These are phyloP conservation scores for Orchesella cincta DNA, from an alignment of 1,140 invertebrate species.

Conservation along the genomic window DNA sequence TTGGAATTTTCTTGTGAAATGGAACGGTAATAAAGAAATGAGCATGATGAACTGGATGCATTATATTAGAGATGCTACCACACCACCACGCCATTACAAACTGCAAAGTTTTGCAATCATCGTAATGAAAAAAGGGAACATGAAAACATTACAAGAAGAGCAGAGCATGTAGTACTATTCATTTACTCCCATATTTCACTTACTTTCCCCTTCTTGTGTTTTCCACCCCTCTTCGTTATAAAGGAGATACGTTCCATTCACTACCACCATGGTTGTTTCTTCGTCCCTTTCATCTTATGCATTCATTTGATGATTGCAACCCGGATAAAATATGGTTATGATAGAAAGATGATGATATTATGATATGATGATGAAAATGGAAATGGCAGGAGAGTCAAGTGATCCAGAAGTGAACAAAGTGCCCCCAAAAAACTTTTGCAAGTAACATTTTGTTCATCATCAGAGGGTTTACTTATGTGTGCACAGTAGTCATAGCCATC, in stretches of 20 bases:
- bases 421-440: no score
- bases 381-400: background rate
- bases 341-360: background rate
- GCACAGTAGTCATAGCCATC: no score
- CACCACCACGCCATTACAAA: no score
- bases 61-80: no score
- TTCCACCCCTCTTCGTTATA: background rate
- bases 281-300: background rate
- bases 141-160: background rate
- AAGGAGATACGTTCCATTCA: background rate
- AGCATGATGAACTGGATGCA: background rate
- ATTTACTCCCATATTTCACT: constrained; percentile 1
- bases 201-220: background rate
- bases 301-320: constrained; percentile 5
- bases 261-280: no score
- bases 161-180: background rate
- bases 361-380: background rate
- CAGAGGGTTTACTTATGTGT: no score
- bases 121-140: constrained; percentile 18
- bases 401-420: background rate
- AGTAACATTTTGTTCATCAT: no score
- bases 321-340: constrained; percentile 8
- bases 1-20: no score
- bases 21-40: background rate
- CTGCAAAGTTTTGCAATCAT: constrained; percentile 22